Base-by-base conservation (phyloP, 2,888 invertebrate genomes). In the Thera obeliscata region DNA sequence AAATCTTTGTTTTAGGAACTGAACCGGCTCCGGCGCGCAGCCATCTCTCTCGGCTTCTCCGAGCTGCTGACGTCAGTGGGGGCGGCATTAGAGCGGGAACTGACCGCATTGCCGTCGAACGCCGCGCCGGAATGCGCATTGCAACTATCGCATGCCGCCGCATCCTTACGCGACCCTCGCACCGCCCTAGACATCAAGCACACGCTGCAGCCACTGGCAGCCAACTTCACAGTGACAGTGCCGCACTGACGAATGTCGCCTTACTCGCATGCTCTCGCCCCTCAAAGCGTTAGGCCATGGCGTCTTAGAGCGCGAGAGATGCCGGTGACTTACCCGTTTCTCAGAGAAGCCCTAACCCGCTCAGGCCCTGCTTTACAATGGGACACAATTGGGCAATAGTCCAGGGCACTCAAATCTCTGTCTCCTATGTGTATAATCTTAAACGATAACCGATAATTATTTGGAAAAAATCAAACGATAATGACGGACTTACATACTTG, bases 101-200 rank as follows among this genome's bases (percentile, higher is more conserved):
- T 98, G 78, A 95, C 96, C 0, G 91, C 97, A 64, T 90, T 98
- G 63, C 97, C 98, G 0, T 95, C 96, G 9, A 94, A 94, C 68
- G 94, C 97, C 11, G 97, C 97, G 83, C 96, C 97, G 0, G 98
- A 98, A 83, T 98, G 98, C 82, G 96, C 97, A 0, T 88, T 98
- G 67, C 98, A 99, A 85, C 94, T 99, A 68, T 97, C 97, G 12
- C 98, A 98, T 87, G 98, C 98, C 0, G 97, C 98, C 3, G 95
- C 96, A 57, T 96, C 96, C 71, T 92, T 99, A 4, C 94, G 97
- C 50, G 97, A 97, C 86, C 96, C 96, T 0, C 91, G 95, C 61
- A 96, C 91, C 0, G 90, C 87, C 0, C 82, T 91, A 49, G 93
- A 93, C 75, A 85, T 91, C 71, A 92, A 94, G 65, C 88, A 89